Percentiles rank a stretch among this genome's conserved stretches.
Conservation (phyloP, 2,113 vertebrate genomes). For the Onychostoma macrolepis region DNA sequence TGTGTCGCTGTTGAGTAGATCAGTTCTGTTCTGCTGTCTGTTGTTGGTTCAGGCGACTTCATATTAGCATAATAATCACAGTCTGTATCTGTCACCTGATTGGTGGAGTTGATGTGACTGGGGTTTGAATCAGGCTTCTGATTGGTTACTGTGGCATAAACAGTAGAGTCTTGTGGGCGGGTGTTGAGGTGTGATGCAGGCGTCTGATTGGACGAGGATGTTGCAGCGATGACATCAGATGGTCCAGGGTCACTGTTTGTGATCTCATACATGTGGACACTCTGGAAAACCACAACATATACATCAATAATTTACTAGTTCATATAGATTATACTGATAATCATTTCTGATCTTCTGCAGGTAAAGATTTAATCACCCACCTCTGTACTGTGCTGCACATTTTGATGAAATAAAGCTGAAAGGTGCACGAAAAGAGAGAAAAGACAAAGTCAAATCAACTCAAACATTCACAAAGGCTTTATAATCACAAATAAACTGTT, state of each 20-base stretch:
- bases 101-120: neutral
- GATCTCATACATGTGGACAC: neutral
- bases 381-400: neutral
- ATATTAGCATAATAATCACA: neutral
- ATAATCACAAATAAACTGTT: neutral
- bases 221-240: neutral
- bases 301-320: neutral
- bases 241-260: neutral
- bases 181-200: neutral
- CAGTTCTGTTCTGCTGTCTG: neutral
- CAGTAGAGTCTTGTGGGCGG: neutral
- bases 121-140: neutral
- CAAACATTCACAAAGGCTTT: neutral
- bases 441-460: neutral
- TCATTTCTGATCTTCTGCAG: neutral
- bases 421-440: neutral
- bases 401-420: neutral
- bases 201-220: neutral
- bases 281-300: constrained; percentile 2
- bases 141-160: constrained; percentile 17
- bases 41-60: neutral
- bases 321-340: neutral
- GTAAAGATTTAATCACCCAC: neutral
- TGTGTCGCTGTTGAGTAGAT: neutral
- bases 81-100: neutral